phyloP scores from a whole-genome alignment of 2,113 vertebrate species.

The Trogon melanurus region DNA sequence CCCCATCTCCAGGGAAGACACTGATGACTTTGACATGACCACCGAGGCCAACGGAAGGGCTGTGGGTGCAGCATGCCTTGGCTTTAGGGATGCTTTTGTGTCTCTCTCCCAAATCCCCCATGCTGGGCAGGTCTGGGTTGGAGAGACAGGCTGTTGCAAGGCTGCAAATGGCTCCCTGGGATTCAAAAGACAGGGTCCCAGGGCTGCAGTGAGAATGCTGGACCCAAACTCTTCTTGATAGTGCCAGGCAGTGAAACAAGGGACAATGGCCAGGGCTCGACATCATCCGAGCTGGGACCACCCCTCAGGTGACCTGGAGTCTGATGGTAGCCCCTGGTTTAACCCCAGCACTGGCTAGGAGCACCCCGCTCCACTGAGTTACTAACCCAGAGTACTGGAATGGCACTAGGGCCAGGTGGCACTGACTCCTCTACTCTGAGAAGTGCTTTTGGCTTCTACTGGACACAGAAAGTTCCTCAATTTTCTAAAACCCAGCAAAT shows the following conservation, averaged over 20 bases:
- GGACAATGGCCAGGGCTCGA: background rate
- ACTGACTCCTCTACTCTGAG: accelerated
- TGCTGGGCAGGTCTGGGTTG: background rate
- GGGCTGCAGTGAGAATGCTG: background rate
- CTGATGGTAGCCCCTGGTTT: background rate
- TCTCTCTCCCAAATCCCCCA: background rate
- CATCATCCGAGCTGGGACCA: background rate
- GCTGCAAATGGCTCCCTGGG: background rate
- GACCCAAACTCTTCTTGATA: background rate
- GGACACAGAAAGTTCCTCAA: background rate
- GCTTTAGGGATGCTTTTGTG: background rate
- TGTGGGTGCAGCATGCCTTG: background rate
- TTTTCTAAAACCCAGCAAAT: background rate
- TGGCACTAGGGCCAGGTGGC: accelerated
- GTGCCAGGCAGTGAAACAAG: background rate
- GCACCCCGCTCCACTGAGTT: background rate
- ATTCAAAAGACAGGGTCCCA: background rate
- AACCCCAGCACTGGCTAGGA: background rate
- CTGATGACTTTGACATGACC: no score
- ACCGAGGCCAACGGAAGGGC: accelerated
- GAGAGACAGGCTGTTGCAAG: background rate
- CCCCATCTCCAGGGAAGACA: accelerated
- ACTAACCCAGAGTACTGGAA: accelerated
- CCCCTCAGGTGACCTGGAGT: no score
- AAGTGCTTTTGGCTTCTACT: background rate